Evolutionary conservation across 1,140 invertebrate genomes (phyloP).

Genomic region (Achatina immaculata): DNA sequence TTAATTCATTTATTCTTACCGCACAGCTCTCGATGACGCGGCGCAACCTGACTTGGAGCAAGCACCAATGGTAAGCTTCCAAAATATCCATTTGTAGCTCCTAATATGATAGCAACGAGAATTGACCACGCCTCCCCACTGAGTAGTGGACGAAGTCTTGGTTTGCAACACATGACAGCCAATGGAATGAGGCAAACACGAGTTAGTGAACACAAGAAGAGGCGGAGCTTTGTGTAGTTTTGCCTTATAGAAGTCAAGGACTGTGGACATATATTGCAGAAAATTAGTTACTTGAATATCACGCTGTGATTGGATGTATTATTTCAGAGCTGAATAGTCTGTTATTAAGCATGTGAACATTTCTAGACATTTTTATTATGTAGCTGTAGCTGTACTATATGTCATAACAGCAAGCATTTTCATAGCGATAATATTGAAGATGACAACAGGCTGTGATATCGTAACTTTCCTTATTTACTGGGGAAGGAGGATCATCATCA

Average conservation of each 20-base stretch:
- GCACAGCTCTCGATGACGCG: slow-evolving; percentile 82
- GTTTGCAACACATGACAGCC: slow-evolving; percentile 22
- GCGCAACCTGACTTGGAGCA: slow-evolving; percentile 84
- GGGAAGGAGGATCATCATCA: too few species aligned
- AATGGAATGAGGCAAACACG: slow-evolving; percentile 22
- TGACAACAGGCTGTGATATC: too few species aligned
- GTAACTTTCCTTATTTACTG: too few species aligned
- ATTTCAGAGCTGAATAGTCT: too few species aligned
- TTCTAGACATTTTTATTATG: too few species aligned
- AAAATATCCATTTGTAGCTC: slow-evolving; percentile 87
- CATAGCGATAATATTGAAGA: too few species aligned
- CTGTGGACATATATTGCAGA: slow-evolving; percentile 21
- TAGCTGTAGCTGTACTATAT: too few species aligned
- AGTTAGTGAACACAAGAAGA: not conserved
- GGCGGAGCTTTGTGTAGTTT: slow-evolving; percentile 8
- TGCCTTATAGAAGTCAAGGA: slow-evolving; percentile 1
- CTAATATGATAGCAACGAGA: slow-evolving; percentile 79
- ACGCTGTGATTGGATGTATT: too few species aligned
- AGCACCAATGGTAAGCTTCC: slow-evolving; percentile 93
- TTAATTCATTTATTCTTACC: slow-evolving; percentile 69
- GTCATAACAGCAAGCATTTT: too few species aligned
- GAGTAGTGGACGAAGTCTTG: not conserved
- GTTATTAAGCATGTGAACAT: too few species aligned
- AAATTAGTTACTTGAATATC: too few species aligned
- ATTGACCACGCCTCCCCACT: slow-evolving; percentile 74